A percentile compares a stretch with the other conserved stretches of the same genome.
Evolutionary conservation across 2,113 vertebrate species (phyloP).

Genomic region (Rhadina sibilatrix): DNA sequence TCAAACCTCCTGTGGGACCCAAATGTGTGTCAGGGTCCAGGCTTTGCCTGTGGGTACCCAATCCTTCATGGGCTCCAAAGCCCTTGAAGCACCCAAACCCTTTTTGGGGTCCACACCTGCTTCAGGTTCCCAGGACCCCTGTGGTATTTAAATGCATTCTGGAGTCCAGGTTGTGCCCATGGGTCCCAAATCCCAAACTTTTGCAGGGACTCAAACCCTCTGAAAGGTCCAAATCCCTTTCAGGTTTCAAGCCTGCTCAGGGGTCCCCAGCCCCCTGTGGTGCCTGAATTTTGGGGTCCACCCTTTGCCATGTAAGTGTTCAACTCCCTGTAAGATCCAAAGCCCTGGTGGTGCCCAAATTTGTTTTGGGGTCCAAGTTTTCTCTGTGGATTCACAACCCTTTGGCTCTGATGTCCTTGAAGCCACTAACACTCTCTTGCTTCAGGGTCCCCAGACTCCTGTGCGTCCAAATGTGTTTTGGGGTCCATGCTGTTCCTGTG

Average conservation of each 20-base stretch:
- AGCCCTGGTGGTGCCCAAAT: neutral
- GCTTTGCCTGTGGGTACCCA: neutral
- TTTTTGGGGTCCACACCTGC: neutral
- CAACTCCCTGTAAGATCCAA: neutral
- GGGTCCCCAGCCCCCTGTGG: neutral
- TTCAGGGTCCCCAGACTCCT: accelerated
- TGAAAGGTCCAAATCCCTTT: neutral
- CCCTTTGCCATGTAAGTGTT: neutral
- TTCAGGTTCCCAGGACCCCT: neutral
- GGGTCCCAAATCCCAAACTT: neutral
- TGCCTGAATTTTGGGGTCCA: neutral
- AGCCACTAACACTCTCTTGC: neutral
- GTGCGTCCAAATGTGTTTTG: neutral
- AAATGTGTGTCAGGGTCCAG: neutral
- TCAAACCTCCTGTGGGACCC: neutral
- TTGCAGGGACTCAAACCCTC: neutral
- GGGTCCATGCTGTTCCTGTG: too few species aligned
- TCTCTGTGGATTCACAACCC: neutral
- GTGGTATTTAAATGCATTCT: neutral
- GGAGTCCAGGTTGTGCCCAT: too few species aligned
- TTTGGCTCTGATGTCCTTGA: neutral
- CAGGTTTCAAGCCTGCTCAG: neutral
- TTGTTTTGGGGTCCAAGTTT: neutral
- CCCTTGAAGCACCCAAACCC: neutral
- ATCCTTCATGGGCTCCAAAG: neutral